Percentiles rank a stretch among this genome's conserved stretches.
Conservation (phyloP, 2,113 vertebrate genomes). For the Pollimyrus isidori region DNA sequence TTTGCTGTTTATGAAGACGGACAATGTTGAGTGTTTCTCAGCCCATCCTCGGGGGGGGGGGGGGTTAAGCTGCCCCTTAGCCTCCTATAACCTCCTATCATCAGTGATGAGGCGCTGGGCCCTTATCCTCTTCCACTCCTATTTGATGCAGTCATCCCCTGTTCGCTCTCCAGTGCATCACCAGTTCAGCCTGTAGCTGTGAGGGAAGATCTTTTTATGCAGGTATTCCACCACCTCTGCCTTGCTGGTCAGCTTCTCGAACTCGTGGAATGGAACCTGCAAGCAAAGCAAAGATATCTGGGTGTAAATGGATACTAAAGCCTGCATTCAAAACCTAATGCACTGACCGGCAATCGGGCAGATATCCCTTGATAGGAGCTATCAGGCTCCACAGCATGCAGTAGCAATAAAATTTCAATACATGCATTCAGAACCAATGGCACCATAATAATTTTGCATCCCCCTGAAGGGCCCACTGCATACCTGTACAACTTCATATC, state of each 20-base stretch:
- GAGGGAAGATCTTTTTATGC: constrained; percentile 78
- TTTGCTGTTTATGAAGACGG: not conserved
- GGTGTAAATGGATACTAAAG: not conserved
- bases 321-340: not conserved
- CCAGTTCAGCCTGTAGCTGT: constrained; percentile 54
- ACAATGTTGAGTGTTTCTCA: not conserved
- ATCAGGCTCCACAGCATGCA: not conserved
- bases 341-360: not conserved
- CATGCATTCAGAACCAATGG: not conserved
- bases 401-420: not conserved
- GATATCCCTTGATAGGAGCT: not conserved
- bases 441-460: not conserved
- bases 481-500: constrained; percentile 87
- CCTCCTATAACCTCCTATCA: not conserved
- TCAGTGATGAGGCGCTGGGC: not conserved
- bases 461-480: not conserved
- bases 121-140: not conserved
- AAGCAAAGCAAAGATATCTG: constrained; percentile 21
- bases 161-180: constrained; percentile 38
- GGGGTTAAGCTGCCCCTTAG: no score
- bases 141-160: no score
- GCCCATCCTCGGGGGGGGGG: not conserved
- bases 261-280: constrained; percentile 80
- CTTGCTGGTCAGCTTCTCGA: constrained; percentile 54
- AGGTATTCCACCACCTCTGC: constrained; percentile 69